Evolutionary conservation across 2,113 vertebrate genomes (phyloP).

Genomic region (Hylia prasina): DNA sequence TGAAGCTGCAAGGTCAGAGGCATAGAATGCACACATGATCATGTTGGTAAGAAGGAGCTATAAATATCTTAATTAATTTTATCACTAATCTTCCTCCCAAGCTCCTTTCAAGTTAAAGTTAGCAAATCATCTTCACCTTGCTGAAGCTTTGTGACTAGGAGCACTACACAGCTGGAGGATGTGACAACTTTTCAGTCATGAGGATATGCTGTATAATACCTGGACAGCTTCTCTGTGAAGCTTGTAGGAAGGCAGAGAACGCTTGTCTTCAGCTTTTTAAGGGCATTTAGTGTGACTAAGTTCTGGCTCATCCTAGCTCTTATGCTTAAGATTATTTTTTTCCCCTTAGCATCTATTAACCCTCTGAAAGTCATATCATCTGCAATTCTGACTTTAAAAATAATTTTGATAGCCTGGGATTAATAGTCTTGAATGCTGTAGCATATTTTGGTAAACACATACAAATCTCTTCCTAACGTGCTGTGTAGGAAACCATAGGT

Average conservation of each 20-base stretch:
- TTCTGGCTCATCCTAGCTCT: not conserved
- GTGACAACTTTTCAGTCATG: not conserved
- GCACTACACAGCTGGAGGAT: not conserved
- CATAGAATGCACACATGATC: not conserved
- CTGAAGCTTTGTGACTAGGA: not conserved
- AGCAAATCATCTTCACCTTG: not conserved
- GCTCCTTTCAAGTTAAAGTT: not conserved
- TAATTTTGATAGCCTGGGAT: not conserved
- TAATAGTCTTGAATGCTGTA: not conserved
- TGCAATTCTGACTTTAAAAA: not conserved
- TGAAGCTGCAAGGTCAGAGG: constrained; percentile 6
- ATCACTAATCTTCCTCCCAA: not conserved
- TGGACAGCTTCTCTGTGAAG: not conserved
- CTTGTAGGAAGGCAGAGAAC: not conserved
- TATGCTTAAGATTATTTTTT: not conserved
- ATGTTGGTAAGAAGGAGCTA: constrained; percentile 2
- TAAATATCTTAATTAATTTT: constrained; percentile 57
- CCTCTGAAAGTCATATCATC: not conserved
- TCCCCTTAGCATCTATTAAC: not conserved
- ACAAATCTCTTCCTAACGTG: not conserved
- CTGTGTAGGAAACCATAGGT: not conserved
- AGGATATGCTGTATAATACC: not conserved
- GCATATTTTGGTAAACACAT: not conserved
- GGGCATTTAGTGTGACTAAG: not conserved
- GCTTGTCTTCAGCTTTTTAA: not conserved